Evolutionary conservation across 2,888 invertebrate species (phyloP).

Genomic region (Sepioteuthis lessoniana): DNA sequence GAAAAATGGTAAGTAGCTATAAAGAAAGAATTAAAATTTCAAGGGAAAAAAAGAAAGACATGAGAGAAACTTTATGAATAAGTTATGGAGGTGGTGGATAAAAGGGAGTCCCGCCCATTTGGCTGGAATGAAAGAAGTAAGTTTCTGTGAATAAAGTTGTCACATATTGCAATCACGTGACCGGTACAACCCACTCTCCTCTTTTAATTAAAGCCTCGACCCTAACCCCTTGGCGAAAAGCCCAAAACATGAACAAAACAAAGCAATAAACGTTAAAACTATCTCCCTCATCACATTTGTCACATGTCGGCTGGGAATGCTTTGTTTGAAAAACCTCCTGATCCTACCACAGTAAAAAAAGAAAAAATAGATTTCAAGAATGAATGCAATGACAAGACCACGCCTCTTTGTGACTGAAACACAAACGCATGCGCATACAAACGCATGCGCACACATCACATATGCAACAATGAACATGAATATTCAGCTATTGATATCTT

Average conservation of each 20-base stretch:
- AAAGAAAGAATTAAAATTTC: too few species aligned
- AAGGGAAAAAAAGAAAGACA: too few species aligned
- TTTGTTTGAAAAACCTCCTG: not conserved
- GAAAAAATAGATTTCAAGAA: not conserved
- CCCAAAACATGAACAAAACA: too few species aligned
- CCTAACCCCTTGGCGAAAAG: too few species aligned
- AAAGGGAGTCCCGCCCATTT: not conserved
- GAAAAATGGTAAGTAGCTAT: too few species aligned
- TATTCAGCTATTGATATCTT: not conserved
- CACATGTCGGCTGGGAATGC: not conserved
- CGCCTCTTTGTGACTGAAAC: not conserved
- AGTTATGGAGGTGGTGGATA: too few species aligned
- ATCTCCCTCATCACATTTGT: not conserved
- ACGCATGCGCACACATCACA: not conserved
- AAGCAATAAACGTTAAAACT: too few species aligned
- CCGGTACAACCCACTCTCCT: not conserved
- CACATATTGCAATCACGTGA: conserved; percentile 18
- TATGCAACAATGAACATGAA: not conserved
- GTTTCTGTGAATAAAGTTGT: not conserved
- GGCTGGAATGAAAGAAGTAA: not conserved
- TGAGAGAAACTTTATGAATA: too few species aligned
- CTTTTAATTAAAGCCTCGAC: too few species aligned
- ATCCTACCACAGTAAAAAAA: too few species aligned
- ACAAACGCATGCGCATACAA: too few species aligned
- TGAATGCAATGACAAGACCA: not conserved